Evolutionary conservation across 2,797 vertebrate species (phyloP).

Genomic region (Pangasius sanitwongsei): DNA sequence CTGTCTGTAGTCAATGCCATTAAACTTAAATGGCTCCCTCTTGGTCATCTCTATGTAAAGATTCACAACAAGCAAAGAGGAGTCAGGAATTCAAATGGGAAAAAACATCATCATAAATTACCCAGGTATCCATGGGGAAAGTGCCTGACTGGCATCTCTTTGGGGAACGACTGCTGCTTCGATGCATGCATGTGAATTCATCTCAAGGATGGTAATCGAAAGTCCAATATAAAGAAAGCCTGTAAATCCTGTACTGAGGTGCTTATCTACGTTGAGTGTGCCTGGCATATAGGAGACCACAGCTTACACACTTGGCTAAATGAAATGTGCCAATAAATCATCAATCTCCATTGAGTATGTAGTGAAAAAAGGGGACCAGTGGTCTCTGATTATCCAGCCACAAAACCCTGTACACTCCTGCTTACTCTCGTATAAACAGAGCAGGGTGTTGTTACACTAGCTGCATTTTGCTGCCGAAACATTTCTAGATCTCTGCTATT

Average conservation of each 20-base stretch:
- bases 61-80: constrained; percentile 21
- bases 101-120: constrained; percentile 58
- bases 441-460: constrained; percentile 5
- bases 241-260: constrained; percentile 55
- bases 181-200: constrained; percentile 53
- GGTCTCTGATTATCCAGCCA: constrained; percentile 29
- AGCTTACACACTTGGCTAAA: constrained; percentile 50
- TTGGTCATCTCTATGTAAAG: constrained; percentile 32
- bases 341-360: constrained; percentile 37
- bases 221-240: constrained; percentile 57
- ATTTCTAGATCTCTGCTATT: constrained; percentile 31
- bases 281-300: constrained; percentile 34
- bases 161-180: constrained; percentile 33
- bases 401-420: neutral
- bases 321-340: constrained; percentile 60
- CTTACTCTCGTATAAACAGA: constrained; percentile 7
- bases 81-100: constrained; percentile 34
- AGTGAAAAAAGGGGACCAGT: constrained; percentile 15
- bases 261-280: constrained; percentile 30
- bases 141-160: constrained; percentile 55
- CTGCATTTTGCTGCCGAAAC: constrained; percentile 36
- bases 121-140: constrained; percentile 43
- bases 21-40: constrained; percentile 25
- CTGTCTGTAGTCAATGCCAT: constrained; percentile 17
- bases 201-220: constrained; percentile 56